Percentiles rank a stretch among this genome's conserved stretches.
phyloP scores from a whole-genome alignment of 2,113 vertebrate species.

The Atlantisia rogersi region DNA sequence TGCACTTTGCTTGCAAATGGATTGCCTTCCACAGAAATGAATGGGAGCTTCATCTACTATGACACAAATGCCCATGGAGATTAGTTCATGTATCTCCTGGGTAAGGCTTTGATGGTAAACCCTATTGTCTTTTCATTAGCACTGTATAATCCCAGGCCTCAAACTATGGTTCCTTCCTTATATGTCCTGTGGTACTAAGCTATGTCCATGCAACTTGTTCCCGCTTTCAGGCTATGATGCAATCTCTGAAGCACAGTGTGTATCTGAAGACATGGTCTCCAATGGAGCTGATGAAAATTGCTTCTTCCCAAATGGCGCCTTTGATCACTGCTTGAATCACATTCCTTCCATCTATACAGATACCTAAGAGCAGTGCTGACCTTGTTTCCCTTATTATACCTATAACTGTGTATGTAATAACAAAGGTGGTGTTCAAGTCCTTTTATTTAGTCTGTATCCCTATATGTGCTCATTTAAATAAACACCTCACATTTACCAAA shows the following conservation, averaged over 20 bases:
- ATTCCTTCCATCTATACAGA: slow-evolving; percentile 94
- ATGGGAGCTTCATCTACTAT: not conserved
- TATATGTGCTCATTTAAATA: slow-evolving; percentile 72
- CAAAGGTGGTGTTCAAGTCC: slow-evolving; percentile 64
- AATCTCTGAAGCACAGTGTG: slow-evolving; percentile 82
- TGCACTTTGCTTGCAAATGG: not conserved
- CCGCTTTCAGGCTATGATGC: slow-evolving; percentile 84
- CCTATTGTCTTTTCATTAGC: not conserved
- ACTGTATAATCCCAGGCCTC: not conserved
- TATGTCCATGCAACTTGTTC: not conserved
- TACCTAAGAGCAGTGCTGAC: slow-evolving; percentile 76
- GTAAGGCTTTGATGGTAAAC: slow-evolving; percentile 7
- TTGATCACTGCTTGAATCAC: slow-evolving; percentile 93
- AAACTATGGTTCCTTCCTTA: not conserved
- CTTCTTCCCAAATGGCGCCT: slow-evolving; percentile 91
- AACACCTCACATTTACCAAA: slow-evolving; percentile 73
- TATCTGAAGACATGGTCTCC: slow-evolving; percentile 80
- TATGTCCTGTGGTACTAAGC: not conserved
- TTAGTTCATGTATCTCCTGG: not conserved
- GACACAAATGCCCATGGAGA: not conserved
- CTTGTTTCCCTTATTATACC: slow-evolving; percentile 40
- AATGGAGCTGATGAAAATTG: slow-evolving; percentile 85
- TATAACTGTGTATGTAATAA: slow-evolving; percentile 69
- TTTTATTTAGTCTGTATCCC: slow-evolving; percentile 72
- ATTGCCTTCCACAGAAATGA: not conserved